Conservation (phyloP, 2,888 invertebrate species). For the Platypus cylindrus region DNA sequence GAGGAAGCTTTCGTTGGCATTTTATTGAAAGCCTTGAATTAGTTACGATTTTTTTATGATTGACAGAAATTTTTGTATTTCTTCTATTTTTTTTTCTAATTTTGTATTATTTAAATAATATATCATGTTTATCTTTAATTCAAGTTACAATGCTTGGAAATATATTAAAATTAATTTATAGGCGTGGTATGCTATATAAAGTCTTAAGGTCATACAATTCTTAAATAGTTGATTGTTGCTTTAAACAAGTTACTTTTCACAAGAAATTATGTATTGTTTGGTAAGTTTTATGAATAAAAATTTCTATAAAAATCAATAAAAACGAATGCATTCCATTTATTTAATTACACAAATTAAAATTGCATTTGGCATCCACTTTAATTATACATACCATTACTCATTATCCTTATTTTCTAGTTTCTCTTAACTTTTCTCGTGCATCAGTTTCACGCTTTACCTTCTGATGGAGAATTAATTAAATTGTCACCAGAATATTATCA, state of each 20-base stretch:
- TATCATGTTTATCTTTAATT: constrained; percentile 1
- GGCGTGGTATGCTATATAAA: constrained; percentile 20
- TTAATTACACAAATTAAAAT: too few relatives aligned
- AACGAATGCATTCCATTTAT: too few relatives aligned
- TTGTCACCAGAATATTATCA: constrained; percentile 24
- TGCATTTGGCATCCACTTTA: too few relatives aligned
- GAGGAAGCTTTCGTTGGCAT: too few relatives aligned
- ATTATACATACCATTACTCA: not conserved
- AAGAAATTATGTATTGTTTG: constrained; percentile 12
- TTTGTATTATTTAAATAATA: constrained; percentile 3
- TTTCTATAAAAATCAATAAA: too few relatives aligned
- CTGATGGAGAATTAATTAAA: constrained; percentile 2
- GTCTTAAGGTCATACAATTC: constrained; percentile 18
- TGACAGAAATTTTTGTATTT: too few relatives aligned
- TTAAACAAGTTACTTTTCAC: constrained; percentile 6
- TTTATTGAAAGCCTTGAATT: too few relatives aligned
- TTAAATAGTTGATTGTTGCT: constrained; percentile 11
- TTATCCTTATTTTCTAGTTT: constrained; percentile 1
- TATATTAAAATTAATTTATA: constrained; percentile 11
- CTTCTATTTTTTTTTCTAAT: too few relatives aligned
- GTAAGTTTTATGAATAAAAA: constrained; percentile 9
- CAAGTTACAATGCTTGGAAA: constrained; percentile 8
- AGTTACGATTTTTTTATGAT: too few relatives aligned
- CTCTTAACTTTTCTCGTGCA: not conserved
- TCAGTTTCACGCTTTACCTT: constrained; percentile 2